phyloP scores from a whole-genome alignment of 1,140 invertebrate species.

The Chironomus tepperi region DNA sequence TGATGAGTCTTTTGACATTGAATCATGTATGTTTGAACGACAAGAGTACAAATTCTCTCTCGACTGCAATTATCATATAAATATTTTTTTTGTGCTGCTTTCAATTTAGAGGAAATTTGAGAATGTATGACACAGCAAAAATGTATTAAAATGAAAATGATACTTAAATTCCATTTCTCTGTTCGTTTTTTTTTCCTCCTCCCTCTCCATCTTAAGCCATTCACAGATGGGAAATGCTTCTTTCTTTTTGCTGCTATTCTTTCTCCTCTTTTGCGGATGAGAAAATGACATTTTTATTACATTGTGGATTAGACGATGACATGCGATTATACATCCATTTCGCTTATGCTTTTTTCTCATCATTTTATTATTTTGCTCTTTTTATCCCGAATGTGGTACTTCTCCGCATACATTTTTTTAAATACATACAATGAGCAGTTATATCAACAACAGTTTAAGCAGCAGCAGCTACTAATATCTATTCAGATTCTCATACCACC shows the following conservation, averaged over 20 bases:
- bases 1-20: no score
- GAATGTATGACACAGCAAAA: no score
- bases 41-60: no score
- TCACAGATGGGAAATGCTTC: not conserved
- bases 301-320: constrained; percentile 22
- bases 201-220: not conserved
- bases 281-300: constrained; percentile 22
- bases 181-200: no score
- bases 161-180: constrained; percentile 4
- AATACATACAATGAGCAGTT: not conserved
- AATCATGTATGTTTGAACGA: no score
- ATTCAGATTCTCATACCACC: not conserved
- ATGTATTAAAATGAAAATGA: not conserved
- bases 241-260: not conserved
- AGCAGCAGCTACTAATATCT: not conserved
- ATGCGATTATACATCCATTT: constrained; percentile 20
- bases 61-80: no score
- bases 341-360: not conserved
- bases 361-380: not conserved
- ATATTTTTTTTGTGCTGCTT: no score
- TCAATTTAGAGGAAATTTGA: no score
- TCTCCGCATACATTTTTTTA: not conserved
- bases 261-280: not conserved
- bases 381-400: not conserved
- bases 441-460: not conserved